Evolutionary conservation across 2,888 invertebrate species (phyloP).

Genomic region (Amphipoea lucens): DNA sequence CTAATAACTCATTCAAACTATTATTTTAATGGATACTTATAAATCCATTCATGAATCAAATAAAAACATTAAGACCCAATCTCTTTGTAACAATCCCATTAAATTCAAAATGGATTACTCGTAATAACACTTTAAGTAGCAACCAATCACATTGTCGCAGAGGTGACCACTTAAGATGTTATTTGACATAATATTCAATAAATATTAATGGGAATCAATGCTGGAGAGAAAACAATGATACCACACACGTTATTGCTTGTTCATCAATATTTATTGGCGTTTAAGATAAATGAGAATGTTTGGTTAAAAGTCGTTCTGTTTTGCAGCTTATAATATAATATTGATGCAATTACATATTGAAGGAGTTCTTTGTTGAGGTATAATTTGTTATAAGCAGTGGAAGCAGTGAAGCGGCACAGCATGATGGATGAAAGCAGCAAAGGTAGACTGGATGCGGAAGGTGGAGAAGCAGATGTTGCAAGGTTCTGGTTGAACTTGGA

Average conservation of each 20-base stretch:
- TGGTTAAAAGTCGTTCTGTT: constrained; percentile 25
- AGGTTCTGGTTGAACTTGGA: not conserved
- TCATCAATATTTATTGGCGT: constrained; percentile 70
- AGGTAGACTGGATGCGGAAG: constrained; percentile 17
- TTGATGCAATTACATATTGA: constrained; percentile 38
- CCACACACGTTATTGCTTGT: constrained; percentile 59
- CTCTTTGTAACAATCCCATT: constrained; percentile 33
- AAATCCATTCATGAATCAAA: constrained; percentile 36
- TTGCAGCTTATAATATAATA: constrained; percentile 30
- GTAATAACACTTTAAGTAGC: constrained; percentile 31
- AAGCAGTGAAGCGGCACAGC: not conserved
- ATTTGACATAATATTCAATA: constrained; percentile 65
- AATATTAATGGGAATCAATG: constrained; percentile 68
- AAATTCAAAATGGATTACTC: constrained; percentile 37
- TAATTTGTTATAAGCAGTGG: constrained; percentile 8
- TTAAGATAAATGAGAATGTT: constrained; percentile 39
- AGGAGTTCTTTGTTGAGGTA: constrained; percentile 11
- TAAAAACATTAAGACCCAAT: constrained; percentile 35
- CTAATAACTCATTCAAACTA: constrained; percentile 34
- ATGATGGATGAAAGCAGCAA: constrained; percentile 4
- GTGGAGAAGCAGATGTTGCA: constrained; percentile 1
- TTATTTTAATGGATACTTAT: constrained; percentile 35
- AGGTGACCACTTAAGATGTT: constrained; percentile 56
- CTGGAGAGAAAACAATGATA: constrained; percentile 67
- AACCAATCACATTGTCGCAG: constrained; percentile 29